phyloP scores from a whole-genome alignment of 1,140 invertebrate genomes.

The Drosophila sp. region DNA sequence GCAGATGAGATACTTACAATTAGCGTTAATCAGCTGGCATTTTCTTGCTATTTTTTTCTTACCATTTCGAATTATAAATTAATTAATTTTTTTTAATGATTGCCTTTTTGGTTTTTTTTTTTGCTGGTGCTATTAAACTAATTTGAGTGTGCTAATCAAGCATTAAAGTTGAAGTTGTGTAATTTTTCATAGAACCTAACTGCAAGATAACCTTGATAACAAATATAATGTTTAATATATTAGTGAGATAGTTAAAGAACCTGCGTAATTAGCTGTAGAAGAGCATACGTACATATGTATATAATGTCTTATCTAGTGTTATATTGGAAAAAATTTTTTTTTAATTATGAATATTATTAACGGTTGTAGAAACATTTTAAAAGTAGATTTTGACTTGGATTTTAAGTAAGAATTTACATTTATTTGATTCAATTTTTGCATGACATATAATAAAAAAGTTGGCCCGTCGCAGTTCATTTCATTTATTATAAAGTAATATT shows the following conservation, averaged over 20 bases:
- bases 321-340: background rate
- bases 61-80: slow-evolving; percentile 57
- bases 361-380: too few relatives aligned
- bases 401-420: too few relatives aligned
- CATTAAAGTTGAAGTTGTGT: slow-evolving; percentile 45
- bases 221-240: background rate
- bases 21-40: slow-evolving; percentile 25
- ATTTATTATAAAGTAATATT: too few relatives aligned
- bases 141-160: slow-evolving; percentile 36
- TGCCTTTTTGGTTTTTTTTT: slow-evolving; percentile 39
- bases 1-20: slow-evolving; percentile 44
- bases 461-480: too few relatives aligned
- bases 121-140: slow-evolving; percentile 43
- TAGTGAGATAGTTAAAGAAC: background rate
- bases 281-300: background rate
- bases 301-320: background rate
- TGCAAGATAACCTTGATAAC: slow-evolving; percentile 1
- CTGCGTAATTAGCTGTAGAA: background rate
- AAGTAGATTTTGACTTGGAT: too few relatives aligned
- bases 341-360: too few relatives aligned
- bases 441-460: too few relatives aligned
- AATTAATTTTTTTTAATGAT: slow-evolving; percentile 72
- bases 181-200: slow-evolving; percentile 34
- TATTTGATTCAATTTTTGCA: too few relatives aligned
- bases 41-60: slow-evolving; percentile 38